Conservation (phyloP, 2,797 vertebrate genomes). For the Pitangus sulphuratus region DNA sequence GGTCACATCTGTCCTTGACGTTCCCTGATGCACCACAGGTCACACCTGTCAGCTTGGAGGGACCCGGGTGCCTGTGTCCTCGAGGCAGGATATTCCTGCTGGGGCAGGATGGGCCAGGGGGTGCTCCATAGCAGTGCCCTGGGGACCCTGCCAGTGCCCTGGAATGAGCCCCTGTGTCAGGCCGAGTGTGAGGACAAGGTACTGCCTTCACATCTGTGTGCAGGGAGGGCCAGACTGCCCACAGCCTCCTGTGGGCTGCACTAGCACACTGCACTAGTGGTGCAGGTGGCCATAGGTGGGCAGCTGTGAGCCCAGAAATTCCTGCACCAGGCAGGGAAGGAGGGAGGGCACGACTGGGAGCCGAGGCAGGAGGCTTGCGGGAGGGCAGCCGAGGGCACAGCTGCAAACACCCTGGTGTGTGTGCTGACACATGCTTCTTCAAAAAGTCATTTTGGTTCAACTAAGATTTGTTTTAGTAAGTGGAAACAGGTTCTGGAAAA, state of each 20-base stretch:
- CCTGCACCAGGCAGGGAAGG: not conserved
- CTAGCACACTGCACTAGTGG: not conserved
- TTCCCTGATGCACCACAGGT: not conserved
- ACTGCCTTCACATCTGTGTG: rapidly evolving
- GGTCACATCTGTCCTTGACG: not conserved
- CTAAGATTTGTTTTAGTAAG: not conserved
- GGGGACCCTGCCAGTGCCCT: not conserved
- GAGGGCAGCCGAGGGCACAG: not conserved
- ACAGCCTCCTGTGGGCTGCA: not conserved
- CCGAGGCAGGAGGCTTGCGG: not conserved
- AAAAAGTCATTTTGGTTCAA: not conserved
- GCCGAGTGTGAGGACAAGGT: rapidly evolving
- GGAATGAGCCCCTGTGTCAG: not conserved
- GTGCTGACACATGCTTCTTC: not conserved
- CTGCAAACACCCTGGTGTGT: rapidly evolving
- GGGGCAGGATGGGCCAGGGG: too few relatives aligned
- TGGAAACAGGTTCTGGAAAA: not conserved
- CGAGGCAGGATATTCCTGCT: not conserved
- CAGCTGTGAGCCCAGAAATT: not conserved
- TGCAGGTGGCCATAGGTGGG: not conserved
- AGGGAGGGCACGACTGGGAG: not conserved
- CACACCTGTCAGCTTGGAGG: not conserved
- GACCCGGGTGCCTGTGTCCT: not conserved
- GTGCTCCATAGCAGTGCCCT: not conserved
- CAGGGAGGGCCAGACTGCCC: not conserved